A percentile compares a stretch with the other conserved stretches of the same genome.
phyloP scores from a whole-genome alignment of 1,140 invertebrate species.

The Macrocentrus cingulum region DNA sequence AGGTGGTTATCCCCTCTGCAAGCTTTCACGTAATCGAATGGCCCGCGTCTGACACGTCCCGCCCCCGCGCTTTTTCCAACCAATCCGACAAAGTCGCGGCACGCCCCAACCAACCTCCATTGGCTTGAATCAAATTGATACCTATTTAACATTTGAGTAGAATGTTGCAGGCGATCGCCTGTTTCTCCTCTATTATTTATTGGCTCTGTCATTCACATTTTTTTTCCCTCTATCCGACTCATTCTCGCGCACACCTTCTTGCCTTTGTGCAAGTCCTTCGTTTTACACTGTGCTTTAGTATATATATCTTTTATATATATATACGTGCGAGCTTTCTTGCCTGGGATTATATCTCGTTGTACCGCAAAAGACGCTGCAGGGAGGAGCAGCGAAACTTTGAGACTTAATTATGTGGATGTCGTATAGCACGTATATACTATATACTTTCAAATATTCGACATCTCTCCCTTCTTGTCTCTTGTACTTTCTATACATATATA shows the following conservation, averaged over 20 bases:
- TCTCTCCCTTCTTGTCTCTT: slow-evolving; percentile 19
- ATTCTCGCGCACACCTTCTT: neutral
- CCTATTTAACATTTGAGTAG: slow-evolving; percentile 57
- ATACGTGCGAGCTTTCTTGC: slow-evolving; percentile 16
- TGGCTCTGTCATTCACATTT: slow-evolving; percentile 31
- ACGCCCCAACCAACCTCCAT: slow-evolving; percentile 42
- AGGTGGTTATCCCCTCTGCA: slow-evolving; percentile 42
- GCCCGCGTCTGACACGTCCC: slow-evolving; percentile 22
- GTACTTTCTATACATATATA: neutral
- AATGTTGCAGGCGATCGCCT: slow-evolving; percentile 52
- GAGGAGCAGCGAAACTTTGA: slow-evolving; percentile 45
- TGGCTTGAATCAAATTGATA: slow-evolving; percentile 53
- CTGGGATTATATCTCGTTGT: slow-evolving; percentile 29
- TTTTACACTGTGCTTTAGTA: slow-evolving; percentile 9
- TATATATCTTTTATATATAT: neutral
- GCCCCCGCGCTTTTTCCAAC: slow-evolving; percentile 26
- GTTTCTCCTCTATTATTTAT: slow-evolving; percentile 55
- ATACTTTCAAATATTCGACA: too few species aligned
- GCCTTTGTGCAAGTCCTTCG: neutral
- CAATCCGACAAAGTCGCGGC: slow-evolving; percentile 31
- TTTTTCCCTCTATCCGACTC: slow-evolving; percentile 34
- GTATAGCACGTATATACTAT: slow-evolving; percentile 20
- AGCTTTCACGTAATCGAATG: slow-evolving; percentile 28
- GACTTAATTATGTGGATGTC: slow-evolving; percentile 55
- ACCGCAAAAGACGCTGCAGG: slow-evolving; percentile 32